Conservation (phyloP, 1,140 invertebrate species). For the Rhizoglyphus robini region DNA sequence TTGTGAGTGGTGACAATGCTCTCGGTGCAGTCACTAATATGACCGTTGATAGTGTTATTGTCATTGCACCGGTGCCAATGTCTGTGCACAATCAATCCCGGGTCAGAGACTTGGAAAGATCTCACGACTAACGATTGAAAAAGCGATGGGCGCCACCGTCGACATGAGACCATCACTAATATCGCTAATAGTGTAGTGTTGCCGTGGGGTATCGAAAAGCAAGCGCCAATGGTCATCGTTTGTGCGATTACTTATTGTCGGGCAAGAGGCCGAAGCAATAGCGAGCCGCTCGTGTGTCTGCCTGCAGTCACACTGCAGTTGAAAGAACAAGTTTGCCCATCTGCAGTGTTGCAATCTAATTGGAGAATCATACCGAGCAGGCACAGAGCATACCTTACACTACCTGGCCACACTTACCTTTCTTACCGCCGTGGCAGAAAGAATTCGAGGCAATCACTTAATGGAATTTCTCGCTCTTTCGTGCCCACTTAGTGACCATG, state of each 20-base stretch:
- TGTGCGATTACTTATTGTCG: neutral
- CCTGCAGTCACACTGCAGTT: neutral
- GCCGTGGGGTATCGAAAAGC: conserved; percentile 7
- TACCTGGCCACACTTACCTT: neutral
- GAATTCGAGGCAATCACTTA: conserved; percentile 6
- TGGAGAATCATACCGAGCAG: conserved; percentile 1
- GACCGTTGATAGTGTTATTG: too few relatives aligned
- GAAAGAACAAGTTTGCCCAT: conserved; percentile 13
- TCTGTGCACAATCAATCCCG: too few relatives aligned
- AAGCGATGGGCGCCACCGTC: too few relatives aligned
- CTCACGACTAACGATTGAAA: too few relatives aligned
- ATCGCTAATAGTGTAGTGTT: too few relatives aligned
- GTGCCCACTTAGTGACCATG: conserved; percentile 1
- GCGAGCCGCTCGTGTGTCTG: neutral
- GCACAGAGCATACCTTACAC: neutral
- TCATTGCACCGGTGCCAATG: too few relatives aligned
- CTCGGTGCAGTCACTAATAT: too few relatives aligned
- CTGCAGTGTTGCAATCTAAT: conserved; percentile 14
- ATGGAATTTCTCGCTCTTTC: conserved; percentile 6
- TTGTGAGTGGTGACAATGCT: too few relatives aligned
- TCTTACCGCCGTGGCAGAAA: conserved; percentile 5
- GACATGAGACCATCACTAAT: too few relatives aligned
- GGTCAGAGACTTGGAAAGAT: too few relatives aligned
- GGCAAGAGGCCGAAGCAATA: neutral
- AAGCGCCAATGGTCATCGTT: neutral